Percentiles rank a stretch among this genome's conserved stretches.
These are phyloP conservation scores for Antheraea yamamai DNA, from an alignment of 2,888 invertebrate genomes.

Conservation along the genomic window DNA sequence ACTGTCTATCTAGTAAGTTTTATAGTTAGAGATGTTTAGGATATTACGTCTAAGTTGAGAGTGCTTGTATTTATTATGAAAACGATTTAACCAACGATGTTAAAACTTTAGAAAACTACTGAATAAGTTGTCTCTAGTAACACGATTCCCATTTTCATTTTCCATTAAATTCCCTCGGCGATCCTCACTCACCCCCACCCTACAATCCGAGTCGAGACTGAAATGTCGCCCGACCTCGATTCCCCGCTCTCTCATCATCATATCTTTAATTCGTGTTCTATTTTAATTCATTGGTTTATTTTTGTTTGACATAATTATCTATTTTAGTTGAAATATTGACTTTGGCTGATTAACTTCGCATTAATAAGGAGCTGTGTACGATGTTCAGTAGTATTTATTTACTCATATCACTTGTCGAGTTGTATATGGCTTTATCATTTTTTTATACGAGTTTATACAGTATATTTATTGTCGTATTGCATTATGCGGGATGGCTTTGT, in stretches of 20 bases:
- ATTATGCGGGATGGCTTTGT: no score
- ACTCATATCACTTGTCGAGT: not conserved
- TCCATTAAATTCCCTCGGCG: not conserved
- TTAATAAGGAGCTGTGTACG: not conserved
- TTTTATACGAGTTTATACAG: not conserved
- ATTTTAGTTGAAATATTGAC: conserved; percentile 1
- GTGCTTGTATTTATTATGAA: not conserved
- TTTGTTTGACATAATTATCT: conserved; percentile 3
- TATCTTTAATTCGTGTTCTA: not conserved
- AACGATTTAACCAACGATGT: not conserved
- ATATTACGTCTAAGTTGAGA: not conserved
- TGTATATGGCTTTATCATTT: not conserved
- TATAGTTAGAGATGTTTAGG: no score
- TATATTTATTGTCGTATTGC: not conserved
- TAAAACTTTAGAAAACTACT: not conserved
- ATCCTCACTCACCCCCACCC: not conserved
- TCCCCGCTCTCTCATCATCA: not conserved
- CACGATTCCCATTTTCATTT: not conserved
- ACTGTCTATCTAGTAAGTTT: no score
- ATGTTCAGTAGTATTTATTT: not conserved
- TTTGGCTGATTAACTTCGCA: not conserved
- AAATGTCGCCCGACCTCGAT: not conserved
- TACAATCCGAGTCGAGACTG: not conserved
- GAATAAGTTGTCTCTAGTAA: not conserved
- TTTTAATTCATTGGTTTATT: not conserved